Base-by-base conservation (phyloP, 2,797 vertebrate species). In the Fistularia tabacaria region DNA sequence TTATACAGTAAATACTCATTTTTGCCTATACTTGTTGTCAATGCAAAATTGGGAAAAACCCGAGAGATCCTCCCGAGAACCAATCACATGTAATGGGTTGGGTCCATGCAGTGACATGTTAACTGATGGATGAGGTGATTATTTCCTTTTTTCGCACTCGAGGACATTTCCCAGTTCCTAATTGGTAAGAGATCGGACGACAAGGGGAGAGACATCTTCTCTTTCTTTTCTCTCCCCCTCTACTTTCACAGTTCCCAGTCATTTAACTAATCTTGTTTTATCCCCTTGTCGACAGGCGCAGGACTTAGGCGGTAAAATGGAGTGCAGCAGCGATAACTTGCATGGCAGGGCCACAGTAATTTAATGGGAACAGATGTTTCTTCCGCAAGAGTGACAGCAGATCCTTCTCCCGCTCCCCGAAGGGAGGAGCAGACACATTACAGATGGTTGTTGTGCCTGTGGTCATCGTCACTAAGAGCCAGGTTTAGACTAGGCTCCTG, bases 311-410 rank as follows among this genome's bases (percentile, higher is more conserved):
- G 61, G 76, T 80, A 82, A 81, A 85, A 85, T 65, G 73, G 79
- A 82, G 73, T 67, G 82, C 48, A 39, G 72, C 62, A 51, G 74
- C 82, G 81, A 85, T 87, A 86, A 81, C 77, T 80, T 76, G 71
- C 73, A 64, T 77, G 80, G 76, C 76, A 71, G 74, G 79, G 77
- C 74, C 80, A 74, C 74, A 63, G 76, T 85, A 80, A 86, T 85
- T 85, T 86, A 86, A 85, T 71, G 77, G 79, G 83, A 88, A 82
- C 86, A 89, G 85, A 87, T 88, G 87, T 88, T 88, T 82, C 75
- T 76, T 60, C 67, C 43, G 60, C 82, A 51, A 64, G 81, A 86
- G 51, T 88, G 87, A 89, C 88, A 86, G 82, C 77, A 81, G 76
- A 88, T 89, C 71, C 65, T 82, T 87, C 85, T 85, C 77, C 8